These are phyloP conservation scores for Pangasius sanitwongsei DNA, from an alignment of 2,797 vertebrate genomes.

Conservation along the genomic window DNA sequence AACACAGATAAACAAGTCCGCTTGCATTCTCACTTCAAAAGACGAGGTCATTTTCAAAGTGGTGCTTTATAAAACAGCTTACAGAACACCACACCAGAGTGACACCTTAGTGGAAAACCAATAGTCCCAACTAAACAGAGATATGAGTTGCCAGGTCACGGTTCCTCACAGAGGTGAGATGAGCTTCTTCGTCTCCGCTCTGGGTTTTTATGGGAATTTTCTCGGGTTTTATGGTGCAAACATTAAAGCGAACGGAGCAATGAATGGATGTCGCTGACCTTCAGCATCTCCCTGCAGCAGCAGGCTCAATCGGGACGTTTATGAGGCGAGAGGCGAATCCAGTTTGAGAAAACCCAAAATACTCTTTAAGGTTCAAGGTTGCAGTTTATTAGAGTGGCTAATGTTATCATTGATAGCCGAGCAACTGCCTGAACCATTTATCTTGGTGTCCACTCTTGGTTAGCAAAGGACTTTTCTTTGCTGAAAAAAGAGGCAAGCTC, in stretches of 20 bases:
- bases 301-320: slow-evolving; percentile 38
- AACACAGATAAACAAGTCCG: slow-evolving; percentile 18
- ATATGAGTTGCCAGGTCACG: slow-evolving; percentile 23
- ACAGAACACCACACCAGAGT: neutral
- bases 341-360: slow-evolving; percentile 37
- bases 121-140: slow-evolving; percentile 8
- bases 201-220: slow-evolving; percentile 43
- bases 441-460: slow-evolving; percentile 10
- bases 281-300: slow-evolving; percentile 28
- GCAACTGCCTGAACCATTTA: neutral
- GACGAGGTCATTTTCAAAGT: slow-evolving; percentile 11
- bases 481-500: neutral
- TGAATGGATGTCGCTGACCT: slow-evolving; percentile 51
- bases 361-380: slow-evolving; percentile 44
- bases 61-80: slow-evolving; percentile 9
- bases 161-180: slow-evolving; percentile 42
- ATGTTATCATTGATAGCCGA: slow-evolving; percentile 27
- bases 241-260: slow-evolving; percentile 54
- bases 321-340: slow-evolving; percentile 30
- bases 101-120: slow-evolving; percentile 24
- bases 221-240: slow-evolving; percentile 50
- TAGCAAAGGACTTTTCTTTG: neutral
- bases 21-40: neutral
- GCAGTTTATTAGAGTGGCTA: slow-evolving; percentile 44
- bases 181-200: slow-evolving; percentile 10